phyloP scores from a whole-genome alignment of 2,797 vertebrate species.

The Pogoniulus pusillus region DNA sequence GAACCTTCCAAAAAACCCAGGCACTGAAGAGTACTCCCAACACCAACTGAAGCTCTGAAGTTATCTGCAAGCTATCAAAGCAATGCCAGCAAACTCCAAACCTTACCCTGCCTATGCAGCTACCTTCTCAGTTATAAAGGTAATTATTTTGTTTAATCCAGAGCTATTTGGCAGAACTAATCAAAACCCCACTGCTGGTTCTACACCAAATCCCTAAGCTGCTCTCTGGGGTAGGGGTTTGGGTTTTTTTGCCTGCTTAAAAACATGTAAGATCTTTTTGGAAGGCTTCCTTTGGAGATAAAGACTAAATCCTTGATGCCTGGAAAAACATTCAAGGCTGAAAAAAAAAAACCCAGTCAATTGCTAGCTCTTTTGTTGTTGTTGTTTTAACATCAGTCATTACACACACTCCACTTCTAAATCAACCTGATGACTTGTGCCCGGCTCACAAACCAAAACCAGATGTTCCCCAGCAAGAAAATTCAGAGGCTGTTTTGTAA shows the following conservation, averaged over 20 bases:
- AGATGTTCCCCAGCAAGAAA: constrained; percentile 39
- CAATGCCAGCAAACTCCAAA: not conserved
- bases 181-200: not conserved
- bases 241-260: not conserved
- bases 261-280: constrained; percentile 17
- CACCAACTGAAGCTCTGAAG: not conserved
- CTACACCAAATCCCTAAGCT: not conserved
- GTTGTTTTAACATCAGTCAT: constrained; percentile 48
- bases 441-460: constrained; percentile 47
- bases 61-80: not conserved
- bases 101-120: not conserved
- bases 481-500: constrained; percentile 14
- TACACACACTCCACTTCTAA: constrained; percentile 36
- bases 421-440: constrained; percentile 28
- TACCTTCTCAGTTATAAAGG: not conserved
- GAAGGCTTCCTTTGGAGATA: constrained; percentile 36
- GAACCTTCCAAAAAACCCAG: not conserved
- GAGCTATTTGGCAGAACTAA: not conserved
- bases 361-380: not conserved
- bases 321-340: constrained; percentile 30
- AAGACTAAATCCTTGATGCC: constrained; percentile 40
- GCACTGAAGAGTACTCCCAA: not conserved
- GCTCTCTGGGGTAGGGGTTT: not conserved
- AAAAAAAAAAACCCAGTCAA: not conserved
- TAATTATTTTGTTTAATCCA: not conserved